Percentiles rank a stretch among this genome's conserved stretches.
Conservation (phyloP, 2,113 vertebrate species). For the Dryoscopus gambensis region DNA sequence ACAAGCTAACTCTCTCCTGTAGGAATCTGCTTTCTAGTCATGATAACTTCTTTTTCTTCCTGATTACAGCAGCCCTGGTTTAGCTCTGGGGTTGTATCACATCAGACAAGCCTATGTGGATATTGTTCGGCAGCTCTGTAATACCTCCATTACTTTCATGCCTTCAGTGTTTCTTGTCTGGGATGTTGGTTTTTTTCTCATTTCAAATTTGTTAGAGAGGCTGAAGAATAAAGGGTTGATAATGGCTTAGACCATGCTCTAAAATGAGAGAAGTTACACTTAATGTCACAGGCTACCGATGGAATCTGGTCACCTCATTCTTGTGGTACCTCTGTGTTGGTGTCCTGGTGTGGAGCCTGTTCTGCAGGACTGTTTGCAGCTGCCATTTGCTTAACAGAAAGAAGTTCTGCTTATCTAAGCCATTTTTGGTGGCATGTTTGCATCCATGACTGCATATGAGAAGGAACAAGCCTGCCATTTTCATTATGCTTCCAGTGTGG, state of each 20-base stretch:
- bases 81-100: neutral
- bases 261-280: neutral
- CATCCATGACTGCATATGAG: neutral
- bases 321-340: no score
- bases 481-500: neutral
- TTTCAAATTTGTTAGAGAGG: neutral
- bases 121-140: neutral
- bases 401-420: neutral
- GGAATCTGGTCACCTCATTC: neutral
- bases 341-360: neutral
- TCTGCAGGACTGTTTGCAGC: neutral
- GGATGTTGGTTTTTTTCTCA: neutral
- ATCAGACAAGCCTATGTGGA: neutral
- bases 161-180: neutral
- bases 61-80: neutral
- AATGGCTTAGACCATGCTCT: neutral
- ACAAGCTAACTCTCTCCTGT: neutral
- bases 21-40: neutral
- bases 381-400: neutral
- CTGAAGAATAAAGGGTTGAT: neutral
- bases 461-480: neutral
- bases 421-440: neutral
- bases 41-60: neutral
- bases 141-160: neutral
- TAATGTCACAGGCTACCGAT: rapidly evolving